phyloP scores from a whole-genome alignment of 2,113 vertebrate genomes.

The Cranoglanis bouderius region DNA sequence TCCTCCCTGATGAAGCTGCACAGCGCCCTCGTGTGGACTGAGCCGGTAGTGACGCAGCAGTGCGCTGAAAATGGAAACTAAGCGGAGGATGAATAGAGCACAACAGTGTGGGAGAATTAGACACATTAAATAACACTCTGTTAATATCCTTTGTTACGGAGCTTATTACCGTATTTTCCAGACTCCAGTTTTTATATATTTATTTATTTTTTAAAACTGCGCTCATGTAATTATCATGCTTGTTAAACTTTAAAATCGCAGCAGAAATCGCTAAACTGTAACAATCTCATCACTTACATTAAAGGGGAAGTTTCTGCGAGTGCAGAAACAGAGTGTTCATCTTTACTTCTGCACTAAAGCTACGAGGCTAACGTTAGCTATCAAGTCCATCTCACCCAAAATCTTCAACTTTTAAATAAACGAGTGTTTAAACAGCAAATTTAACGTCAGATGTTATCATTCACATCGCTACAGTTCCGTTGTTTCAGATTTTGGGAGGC shows the following conservation, averaged over 20 bases:
- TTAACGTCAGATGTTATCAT: background rate
- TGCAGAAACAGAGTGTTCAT: too few relatives aligned
- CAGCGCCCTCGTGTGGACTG: slow-evolving; percentile 14
- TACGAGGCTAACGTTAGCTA: background rate
- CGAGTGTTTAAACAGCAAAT: background rate
- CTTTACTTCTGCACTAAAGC: background rate
- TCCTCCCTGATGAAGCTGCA: background rate
- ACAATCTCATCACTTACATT: background rate
- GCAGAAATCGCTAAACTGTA: background rate
- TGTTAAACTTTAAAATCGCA: background rate
- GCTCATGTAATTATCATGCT: background rate
- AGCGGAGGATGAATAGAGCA: slow-evolving; percentile 14
- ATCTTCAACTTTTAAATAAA: background rate
- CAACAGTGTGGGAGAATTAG: background rate
- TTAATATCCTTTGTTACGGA: background rate
- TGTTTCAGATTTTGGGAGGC: background rate
- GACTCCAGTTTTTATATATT: too few relatives aligned
- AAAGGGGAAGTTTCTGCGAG: background rate
- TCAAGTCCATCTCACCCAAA: background rate
- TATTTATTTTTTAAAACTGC: background rate
- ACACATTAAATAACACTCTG: background rate
- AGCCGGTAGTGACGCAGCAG: background rate
- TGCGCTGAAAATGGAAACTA: background rate
- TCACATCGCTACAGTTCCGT: background rate
- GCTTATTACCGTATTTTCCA: background rate